Base-by-base conservation (phyloP, 2,797 vertebrate genomes). In the Otolemur crassicaudatus region DNA sequence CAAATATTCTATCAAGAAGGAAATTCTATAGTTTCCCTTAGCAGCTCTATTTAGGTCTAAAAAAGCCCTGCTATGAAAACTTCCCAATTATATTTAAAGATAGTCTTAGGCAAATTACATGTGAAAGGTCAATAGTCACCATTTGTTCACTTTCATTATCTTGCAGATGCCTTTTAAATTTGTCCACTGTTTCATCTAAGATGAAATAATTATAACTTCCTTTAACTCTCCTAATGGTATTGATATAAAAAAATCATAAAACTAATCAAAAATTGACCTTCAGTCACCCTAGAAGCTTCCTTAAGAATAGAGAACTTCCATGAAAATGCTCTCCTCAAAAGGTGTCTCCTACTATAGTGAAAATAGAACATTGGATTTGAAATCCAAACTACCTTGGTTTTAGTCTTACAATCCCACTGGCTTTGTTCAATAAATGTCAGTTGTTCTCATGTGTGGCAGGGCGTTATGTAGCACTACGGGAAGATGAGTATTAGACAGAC, bases 381-480 rank as follows among this genome's bases (percentile, higher is more conserved):
- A 79, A 73, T 88, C 56, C 89, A 75, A 95, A 8, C 17, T 34
- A 91, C 27, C 9, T 90, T 93, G 37, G 13, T 65, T 77, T 91
- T 63, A 65, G 53, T 75, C 8, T 25, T 80, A 10, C 43, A 81
- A 2, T 49, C 12, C 4, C 34, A 37, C 12, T 61, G 61, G 22
- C 83, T 93, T 94, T 84, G 34, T 31, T 95, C 60, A 27, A 69
- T 75, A 88, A n/a, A 89, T 79, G 87, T 94, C 43, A 61, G 17
- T 58, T 49, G 65, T 56, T 77, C 6, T 91, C 77, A 27, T 58
- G 46, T 77, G 17, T 76, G 43, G 83, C 85, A n/a, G 9, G 14
- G 4, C 19, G 19, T 53, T 61, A 3, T 11, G 3, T 53, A 19
- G 53, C 40, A 7, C n/a, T 40, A 1, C 46, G 23, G 58, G 67